Conservation (phyloP, 2,888 invertebrate species). For the Aphodius sticticus region DNA sequence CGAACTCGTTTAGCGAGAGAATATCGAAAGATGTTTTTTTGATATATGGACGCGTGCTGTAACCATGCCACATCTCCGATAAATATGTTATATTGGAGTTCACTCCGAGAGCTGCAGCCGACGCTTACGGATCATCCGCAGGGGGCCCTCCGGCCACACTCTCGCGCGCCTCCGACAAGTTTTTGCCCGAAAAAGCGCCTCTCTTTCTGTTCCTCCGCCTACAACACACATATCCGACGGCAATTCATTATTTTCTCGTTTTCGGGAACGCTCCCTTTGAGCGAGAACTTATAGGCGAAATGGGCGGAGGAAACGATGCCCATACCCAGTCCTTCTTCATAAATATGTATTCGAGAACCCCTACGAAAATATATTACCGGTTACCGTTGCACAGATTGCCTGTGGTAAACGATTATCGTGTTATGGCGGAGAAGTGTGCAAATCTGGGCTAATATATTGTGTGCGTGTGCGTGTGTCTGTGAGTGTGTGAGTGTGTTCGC, state of each 20-base stretch:
- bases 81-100: conserved; percentile 4
- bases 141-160: background rate
- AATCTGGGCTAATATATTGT: background rate
- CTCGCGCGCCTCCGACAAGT: background rate
- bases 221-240: background rate
- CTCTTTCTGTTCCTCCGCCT: background rate
- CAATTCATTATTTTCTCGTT: conserved; percentile 4
- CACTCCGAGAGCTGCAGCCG: background rate
- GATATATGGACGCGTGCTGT: background rate
- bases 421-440: background rate
- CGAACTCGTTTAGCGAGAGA: conserved; percentile 4
- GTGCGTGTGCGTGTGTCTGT: background rate
- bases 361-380: conserved; percentile 4
- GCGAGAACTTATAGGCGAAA: background rate
- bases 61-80: background rate
- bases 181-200: background rate
- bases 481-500: background rate
- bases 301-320: background rate
- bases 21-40: conserved; percentile 4
- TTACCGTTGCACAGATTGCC: conserved; percentile 4
- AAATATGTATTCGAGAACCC: background rate
- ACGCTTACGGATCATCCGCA: background rate
- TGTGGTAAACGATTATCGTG: conserved; percentile 4
- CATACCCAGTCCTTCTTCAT: background rate
- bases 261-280: background rate